Percentiles rank a stretch among this genome's conserved stretches.
phyloP scores from a whole-genome alignment of 2,888 invertebrate species.

The Pandemis corylana region DNA sequence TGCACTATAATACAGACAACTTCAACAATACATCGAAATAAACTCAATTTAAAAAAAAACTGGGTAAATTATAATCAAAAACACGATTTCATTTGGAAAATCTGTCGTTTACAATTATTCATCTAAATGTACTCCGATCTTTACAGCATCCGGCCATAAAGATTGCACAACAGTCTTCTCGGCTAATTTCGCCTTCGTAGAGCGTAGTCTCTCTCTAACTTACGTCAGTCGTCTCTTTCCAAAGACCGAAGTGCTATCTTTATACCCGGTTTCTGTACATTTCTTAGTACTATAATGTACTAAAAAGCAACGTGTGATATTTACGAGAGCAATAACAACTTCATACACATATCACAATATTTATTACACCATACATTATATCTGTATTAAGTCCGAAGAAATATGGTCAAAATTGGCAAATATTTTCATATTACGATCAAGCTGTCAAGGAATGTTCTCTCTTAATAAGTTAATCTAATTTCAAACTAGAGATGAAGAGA shows the following conservation, averaged over 20 bases:
- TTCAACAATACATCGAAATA: conserved; percentile 3
- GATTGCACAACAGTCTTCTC: no score
- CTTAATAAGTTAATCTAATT: no score
- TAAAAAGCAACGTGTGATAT: conserved; percentile 26
- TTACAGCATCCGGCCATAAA: background rate
- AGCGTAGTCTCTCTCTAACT: no score
- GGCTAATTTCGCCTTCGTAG: no score
- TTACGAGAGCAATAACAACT: conserved; percentile 12
- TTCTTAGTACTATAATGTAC: conserved; percentile 12
- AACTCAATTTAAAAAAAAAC: background rate
- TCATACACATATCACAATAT: conserved; percentile 28
- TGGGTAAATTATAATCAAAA: background rate
- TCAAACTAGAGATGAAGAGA: no score
- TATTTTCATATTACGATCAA: no score
- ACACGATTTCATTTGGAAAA: conserved; percentile 4
- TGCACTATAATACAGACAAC: conserved; percentile 16
- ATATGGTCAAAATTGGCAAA: background rate
- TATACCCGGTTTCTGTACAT: background rate
- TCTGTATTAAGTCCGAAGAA: conserved; percentile 10
- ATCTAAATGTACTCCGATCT: conserved; percentile 31
- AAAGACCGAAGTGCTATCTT: no score
- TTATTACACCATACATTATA: conserved; percentile 21
- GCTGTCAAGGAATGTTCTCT: no score
- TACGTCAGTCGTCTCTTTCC: no score
- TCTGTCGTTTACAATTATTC: conserved; percentile 25